phyloP scores from a whole-genome alignment of 2,888 invertebrate genomes.

The Stratiomys singularior region DNA sequence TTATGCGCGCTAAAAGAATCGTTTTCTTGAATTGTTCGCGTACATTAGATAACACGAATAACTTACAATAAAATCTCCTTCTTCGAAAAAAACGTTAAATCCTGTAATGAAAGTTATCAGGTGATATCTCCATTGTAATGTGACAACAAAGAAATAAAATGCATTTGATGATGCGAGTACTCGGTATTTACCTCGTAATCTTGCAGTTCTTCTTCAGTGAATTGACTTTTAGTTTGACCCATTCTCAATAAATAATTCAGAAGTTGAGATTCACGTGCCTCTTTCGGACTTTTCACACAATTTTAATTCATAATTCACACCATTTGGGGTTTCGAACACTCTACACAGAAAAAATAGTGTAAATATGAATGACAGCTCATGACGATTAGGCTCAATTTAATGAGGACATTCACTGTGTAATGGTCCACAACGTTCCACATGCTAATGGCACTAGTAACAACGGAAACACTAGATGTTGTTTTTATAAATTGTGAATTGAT shows the following conservation, averaged over 20 bases:
- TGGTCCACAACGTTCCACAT: too few relatives aligned
- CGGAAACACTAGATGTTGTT: too few relatives aligned
- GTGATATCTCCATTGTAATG: not conserved
- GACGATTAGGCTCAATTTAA: not conserved
- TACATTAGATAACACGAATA: slow-evolving; percentile 26
- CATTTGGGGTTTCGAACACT: not conserved
- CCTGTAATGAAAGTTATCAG: slow-evolving; percentile 69
- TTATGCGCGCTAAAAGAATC: slow-evolving; percentile 78
- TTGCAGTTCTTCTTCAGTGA: slow-evolving; percentile 87
- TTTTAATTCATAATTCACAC: slow-evolving; percentile 28
- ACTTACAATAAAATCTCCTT: slow-evolving; percentile 92
- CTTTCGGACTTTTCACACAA: not conserved
- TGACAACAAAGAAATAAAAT: slow-evolving; percentile 20
- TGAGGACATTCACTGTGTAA: too few relatives aligned
- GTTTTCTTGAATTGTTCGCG: too few relatives aligned
- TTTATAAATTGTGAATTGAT: too few relatives aligned
- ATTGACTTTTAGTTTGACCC: slow-evolving; percentile 86
- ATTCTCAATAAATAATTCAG: slow-evolving; percentile 64
- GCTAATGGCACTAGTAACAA: too few relatives aligned
- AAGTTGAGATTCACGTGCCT: slow-evolving; percentile 15
- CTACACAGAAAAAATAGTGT: not conserved
- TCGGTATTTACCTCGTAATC: slow-evolving; percentile 80
- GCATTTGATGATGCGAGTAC: not conserved
- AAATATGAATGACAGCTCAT: slow-evolving; percentile 48
- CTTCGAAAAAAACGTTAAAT: slow-evolving; percentile 92